Percentiles rank a stretch among this genome's conserved stretches.
Conservation (phyloP, 2,797 vertebrate genomes). For the Typhlichthys subterraneus region DNA sequence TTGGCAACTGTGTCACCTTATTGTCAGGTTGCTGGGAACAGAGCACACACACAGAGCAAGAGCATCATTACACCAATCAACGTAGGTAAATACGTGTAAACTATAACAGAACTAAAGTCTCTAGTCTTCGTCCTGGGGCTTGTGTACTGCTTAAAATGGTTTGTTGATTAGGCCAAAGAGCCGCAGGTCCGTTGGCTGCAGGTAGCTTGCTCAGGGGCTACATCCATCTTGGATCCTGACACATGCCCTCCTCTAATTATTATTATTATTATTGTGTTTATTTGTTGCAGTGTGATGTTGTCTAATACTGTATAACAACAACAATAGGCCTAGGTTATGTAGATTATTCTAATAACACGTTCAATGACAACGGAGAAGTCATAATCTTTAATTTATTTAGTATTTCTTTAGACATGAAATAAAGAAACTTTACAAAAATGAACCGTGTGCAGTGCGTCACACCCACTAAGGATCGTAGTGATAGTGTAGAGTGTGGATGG, state of each 20-base stretch:
- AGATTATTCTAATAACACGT: neutral
- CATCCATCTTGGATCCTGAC: too few relatives aligned
- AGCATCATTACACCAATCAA: too few relatives aligned
- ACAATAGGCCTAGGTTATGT: neutral
- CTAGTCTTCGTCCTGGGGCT: too few relatives aligned
- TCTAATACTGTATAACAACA: neutral
- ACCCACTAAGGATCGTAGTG: slow-evolving; percentile 48
- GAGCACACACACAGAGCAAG: too few relatives aligned
- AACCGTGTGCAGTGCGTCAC: slow-evolving; percentile 66
- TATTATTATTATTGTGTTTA: neutral
- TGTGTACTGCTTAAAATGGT: too few relatives aligned
- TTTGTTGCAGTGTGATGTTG: neutral
- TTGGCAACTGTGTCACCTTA: too few relatives aligned
- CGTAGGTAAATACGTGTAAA: too few relatives aligned
- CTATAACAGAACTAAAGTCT: too few relatives aligned
- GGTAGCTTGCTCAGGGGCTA: too few relatives aligned
- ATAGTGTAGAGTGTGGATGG: slow-evolving; percentile 41
- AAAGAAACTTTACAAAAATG: slow-evolving; percentile 70
- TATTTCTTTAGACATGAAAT: slow-evolving; percentile 75
- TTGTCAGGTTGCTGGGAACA: too few relatives aligned
- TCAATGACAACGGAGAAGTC: slow-evolving; percentile 31
- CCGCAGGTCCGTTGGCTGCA: too few relatives aligned
- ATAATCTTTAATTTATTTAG: slow-evolving; percentile 73
- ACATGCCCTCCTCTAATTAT: neutral
- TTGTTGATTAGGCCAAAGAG: too few relatives aligned